These are phyloP conservation scores for Bubo scandiacus DNA, from an alignment of 2,113 vertebrate genomes.

Conservation along the genomic window DNA sequence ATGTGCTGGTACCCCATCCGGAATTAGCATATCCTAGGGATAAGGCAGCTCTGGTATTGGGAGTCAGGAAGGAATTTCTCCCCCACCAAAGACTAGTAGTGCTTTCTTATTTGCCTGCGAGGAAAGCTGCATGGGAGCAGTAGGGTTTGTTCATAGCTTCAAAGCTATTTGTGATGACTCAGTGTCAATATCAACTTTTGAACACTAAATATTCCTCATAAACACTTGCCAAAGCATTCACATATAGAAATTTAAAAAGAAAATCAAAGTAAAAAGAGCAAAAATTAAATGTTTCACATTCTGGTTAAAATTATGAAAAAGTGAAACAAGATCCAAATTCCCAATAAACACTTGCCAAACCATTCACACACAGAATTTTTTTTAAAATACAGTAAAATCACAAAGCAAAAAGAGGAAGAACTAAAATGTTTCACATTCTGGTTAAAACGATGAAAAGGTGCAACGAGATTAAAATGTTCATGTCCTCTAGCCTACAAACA, in stretches of 20 bases:
- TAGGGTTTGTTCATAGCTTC: neutral
- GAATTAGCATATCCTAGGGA: accelerated
- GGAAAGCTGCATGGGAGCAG: neutral
- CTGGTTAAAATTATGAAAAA: neutral
- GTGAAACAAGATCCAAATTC: neutral
- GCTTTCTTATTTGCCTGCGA: neutral
- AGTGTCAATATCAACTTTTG: neutral
- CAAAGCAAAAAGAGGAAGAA: neutral
- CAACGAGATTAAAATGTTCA: neutral
- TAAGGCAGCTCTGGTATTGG: neutral
- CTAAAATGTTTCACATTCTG: neutral
- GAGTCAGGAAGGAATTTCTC: neutral
- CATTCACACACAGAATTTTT: neutral
- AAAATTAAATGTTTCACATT: neutral
- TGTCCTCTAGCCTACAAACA: neutral
- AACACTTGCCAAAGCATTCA: neutral
- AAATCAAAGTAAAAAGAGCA: neutral
- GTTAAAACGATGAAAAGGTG: neutral
- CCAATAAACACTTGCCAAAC: neutral
- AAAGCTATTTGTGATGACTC: neutral
- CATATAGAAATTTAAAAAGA: neutral
- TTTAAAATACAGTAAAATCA: neutral
- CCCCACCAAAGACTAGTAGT: neutral
- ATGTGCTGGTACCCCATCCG: accelerated
- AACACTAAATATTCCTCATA: neutral